A percentile compares a stretch with the other conserved stretches of the same genome.
Evolutionary conservation across 2,888 invertebrate species (phyloP).

Genomic region (Campoletis raptor): DNA sequence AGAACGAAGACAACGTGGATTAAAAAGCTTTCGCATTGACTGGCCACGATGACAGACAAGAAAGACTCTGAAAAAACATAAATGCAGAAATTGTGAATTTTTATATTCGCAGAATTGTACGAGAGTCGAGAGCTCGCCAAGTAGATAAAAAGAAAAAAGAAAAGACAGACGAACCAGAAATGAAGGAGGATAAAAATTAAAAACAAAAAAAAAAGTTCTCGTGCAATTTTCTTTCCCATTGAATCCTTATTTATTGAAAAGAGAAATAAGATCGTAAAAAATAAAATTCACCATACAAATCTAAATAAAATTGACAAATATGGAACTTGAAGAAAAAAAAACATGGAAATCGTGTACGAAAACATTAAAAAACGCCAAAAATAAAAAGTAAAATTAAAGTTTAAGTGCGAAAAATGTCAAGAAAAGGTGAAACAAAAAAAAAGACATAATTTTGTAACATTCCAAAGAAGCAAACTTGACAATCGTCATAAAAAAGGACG

Average conservation of each 20-base stretch:
- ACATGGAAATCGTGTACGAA: no score
- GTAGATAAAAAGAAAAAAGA: conserved; percentile 47
- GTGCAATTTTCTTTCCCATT: neutral
- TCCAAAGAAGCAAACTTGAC: neutral
- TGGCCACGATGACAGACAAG: conserved; percentile 33
- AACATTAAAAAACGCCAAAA: no score
- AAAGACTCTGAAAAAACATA: neutral
- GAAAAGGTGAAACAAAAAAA: neutral
- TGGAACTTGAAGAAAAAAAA: no score
- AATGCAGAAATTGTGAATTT: neutral
- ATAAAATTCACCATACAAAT: neutral
- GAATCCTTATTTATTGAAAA: neutral
- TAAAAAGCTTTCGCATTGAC: conserved; percentile 64
- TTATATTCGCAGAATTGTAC: neutral
- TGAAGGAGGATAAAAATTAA: neutral
- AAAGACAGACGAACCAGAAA: conserved; percentile 36
- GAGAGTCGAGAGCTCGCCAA: conserved; percentile 31
- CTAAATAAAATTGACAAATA: no score
- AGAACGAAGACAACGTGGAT: conserved; percentile 40
- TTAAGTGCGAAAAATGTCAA: neutral
- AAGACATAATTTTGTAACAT: neutral
- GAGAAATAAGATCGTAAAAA: neutral
- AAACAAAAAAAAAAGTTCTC: neutral
- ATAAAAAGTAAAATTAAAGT: no score
- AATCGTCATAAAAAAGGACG: neutral